Conservation (phyloP, 2,888 invertebrate species). For the Carcina quercana region DNA sequence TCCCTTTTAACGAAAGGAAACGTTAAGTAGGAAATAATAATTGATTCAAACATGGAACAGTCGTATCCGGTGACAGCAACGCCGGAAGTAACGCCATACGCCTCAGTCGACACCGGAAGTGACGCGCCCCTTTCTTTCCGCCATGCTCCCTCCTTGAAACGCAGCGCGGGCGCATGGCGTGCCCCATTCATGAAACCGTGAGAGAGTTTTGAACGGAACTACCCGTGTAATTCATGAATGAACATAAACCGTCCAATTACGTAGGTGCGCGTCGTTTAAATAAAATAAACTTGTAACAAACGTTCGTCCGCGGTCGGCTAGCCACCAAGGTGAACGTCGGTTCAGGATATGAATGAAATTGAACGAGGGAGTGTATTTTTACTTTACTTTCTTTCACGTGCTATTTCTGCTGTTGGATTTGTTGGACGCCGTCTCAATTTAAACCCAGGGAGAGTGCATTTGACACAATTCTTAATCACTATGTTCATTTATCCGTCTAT, state of each 20-base stretch:
- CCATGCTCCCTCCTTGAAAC: constrained; percentile 23
- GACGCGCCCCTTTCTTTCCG: constrained; percentile 60
- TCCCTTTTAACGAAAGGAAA: constrained; percentile 42
- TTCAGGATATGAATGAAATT: constrained; percentile 35
- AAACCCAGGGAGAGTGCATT: too few relatives aligned
- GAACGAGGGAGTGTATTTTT: constrained; percentile 42
- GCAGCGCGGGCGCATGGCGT: constrained; percentile 30
- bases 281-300: constrained; percentile 34
- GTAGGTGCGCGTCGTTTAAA: constrained; percentile 34
- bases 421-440: too few relatives aligned
- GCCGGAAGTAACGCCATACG: constrained; percentile 62
- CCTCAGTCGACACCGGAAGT: constrained; percentile 51
- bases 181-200: constrained; percentile 54
- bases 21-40: constrained; percentile 66
- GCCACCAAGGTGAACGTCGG: constrained; percentile 23
- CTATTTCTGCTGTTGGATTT: constrained; percentile 31
- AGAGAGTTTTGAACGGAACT: constrained; percentile 48
- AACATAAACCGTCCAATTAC: constrained; percentile 44
- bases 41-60: constrained; percentile 59
- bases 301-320: constrained; percentile 37
- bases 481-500: too few relatives aligned
- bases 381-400: constrained; percentile 33
- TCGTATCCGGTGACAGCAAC: constrained; percentile 54
- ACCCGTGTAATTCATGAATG: constrained; percentile 59
- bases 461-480: too few relatives aligned